phyloP scores from a whole-genome alignment of 2,888 invertebrate species.

The Crepidodera aurea region DNA sequence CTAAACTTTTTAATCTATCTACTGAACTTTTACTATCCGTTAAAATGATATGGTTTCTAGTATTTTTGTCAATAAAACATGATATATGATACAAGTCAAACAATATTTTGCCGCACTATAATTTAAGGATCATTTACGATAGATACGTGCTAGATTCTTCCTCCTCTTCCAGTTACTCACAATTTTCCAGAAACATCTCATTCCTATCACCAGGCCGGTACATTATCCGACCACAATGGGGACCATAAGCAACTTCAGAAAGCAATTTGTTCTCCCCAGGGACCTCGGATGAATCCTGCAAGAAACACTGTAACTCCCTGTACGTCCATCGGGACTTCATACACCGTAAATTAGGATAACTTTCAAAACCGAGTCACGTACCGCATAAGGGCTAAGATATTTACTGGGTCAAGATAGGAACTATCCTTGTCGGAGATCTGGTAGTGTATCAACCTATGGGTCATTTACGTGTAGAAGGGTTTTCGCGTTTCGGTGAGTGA shows the following conservation, averaged over 20 bases:
- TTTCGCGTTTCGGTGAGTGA: neutral
- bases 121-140: no score
- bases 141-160: no score
- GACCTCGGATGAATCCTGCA: conserved; percentile 3
- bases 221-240: neutral
- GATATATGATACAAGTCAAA: no score
- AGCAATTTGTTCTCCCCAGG: conserved; percentile 4
- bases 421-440: conserved; percentile 44
- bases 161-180: no score
- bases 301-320: conserved; percentile 7
- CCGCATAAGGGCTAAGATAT: conserved; percentile 52
- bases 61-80: no score
- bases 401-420: conserved; percentile 52
- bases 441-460: conserved; percentile 38
- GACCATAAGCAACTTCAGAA: conserved; percentile 4
- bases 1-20: no score
- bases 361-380: conserved; percentile 54
- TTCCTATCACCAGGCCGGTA: neutral
- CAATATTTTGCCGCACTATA: no score
- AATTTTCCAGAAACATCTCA: conserved; percentile 4
- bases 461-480: conserved; percentile 28
- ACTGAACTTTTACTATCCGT: no score
- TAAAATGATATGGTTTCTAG: no score
- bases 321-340: conserved; percentile 39
- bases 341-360: conserved; percentile 53